These are phyloP conservation scores for Apoda limacodes DNA, from an alignment of 2,888 invertebrate species.

Conservation along the genomic window DNA sequence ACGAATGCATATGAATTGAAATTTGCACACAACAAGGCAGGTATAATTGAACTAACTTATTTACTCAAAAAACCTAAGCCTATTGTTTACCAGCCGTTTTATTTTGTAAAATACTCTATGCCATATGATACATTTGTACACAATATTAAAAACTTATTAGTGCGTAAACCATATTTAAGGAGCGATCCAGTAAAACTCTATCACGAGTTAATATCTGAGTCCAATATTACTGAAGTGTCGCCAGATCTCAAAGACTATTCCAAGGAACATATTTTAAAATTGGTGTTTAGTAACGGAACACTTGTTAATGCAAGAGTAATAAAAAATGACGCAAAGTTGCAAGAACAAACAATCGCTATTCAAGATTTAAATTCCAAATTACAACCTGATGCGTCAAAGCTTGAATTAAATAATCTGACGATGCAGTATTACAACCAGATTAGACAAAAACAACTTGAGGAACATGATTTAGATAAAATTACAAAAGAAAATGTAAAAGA, in stretches of 20 bases:
- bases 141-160: constrained; percentile 25
- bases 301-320: constrained; percentile 36
- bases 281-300: constrained; percentile 30
- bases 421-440: too few species aligned
- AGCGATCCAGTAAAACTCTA: constrained; percentile 28
- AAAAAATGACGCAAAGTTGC: constrained; percentile 21
- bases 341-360: constrained; percentile 24
- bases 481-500: too few species aligned
- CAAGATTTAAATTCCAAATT: constrained; percentile 27
- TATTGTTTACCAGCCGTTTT: constrained; percentile 32
- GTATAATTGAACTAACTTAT: constrained; percentile 42
- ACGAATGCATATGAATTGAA: constrained; percentile 32
- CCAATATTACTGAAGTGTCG: constrained; percentile 31
- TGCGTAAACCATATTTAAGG: constrained; percentile 26
- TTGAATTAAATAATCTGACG: too few species aligned
- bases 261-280: constrained; percentile 30
- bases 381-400: constrained; percentile 21
- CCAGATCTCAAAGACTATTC: constrained; percentile 28
- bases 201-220: constrained; percentile 28
- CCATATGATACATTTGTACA: constrained; percentile 32
- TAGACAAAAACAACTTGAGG: not conserved
- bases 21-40: constrained; percentile 21
- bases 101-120: constrained; percentile 43
- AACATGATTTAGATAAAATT: not conserved
- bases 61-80: constrained; percentile 33